Conservation (phyloP, 2,113 vertebrate genomes). For the Tragelaphus buxtoni region DNA sequence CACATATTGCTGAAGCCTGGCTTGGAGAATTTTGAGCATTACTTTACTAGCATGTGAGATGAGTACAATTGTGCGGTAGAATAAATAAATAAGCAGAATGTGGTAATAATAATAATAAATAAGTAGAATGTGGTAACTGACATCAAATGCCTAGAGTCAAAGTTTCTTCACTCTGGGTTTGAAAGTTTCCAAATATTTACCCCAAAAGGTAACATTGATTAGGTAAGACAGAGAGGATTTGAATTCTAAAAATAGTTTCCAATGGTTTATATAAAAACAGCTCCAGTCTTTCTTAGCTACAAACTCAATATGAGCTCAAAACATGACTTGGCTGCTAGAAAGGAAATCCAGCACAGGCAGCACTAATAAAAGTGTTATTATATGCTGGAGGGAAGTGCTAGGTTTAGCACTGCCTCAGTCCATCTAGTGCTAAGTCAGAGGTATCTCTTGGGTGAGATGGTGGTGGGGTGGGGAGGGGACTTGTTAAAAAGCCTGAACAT, state of each 20-base stretch:
- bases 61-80: no score
- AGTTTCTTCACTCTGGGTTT: background rate
- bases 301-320: background rate
- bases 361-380: background rate
- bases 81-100: no score
- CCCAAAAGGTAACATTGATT: slow-evolving; percentile 9
- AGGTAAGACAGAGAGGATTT: background rate
- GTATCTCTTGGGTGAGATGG: background rate
- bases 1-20: no score
- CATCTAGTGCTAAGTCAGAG: background rate
- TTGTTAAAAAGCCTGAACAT: background rate
- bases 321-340: background rate
- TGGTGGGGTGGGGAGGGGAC: accelerated
- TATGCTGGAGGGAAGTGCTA: background rate
- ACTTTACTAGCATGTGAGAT: no score
- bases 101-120: background rate
- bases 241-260: slow-evolving; percentile 42
- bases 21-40: no score
- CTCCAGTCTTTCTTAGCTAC: background rate
- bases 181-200: background rate
- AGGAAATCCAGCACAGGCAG: background rate
- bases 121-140: background rate
- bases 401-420: background rate
- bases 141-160: background rate
- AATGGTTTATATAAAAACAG: slow-evolving; percentile 13